Base-by-base conservation (phyloP, 2,888 invertebrate species). In the Cephus pulcher region DNA sequence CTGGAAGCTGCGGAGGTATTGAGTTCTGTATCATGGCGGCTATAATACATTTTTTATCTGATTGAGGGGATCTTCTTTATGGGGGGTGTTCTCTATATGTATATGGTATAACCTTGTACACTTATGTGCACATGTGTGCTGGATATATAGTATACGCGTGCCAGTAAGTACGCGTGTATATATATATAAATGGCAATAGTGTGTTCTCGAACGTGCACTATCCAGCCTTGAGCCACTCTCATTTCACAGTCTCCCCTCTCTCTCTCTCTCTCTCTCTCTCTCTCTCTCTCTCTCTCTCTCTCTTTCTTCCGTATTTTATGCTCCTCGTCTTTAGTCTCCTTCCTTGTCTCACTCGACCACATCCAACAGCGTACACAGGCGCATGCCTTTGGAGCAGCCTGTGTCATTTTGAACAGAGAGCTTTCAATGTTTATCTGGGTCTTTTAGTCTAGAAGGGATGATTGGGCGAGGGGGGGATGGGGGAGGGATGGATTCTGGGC, bases 31-130 rank as follows among this genome's bases (percentile, higher is more conserved):
- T 91, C 91, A 91, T 91, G 90, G 87, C 87, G 87, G 91, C 91
- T 91, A 91, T 91, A 91, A 91, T 91, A 91, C 90, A 91, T 91
- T 91, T 91, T 91, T 91, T 91, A 91, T 91, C 91, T 90, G 91
- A 91, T 91, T 88, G 89, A 91, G 91, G 90, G 91, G 90, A 90
- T 91, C 90, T 88, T 88, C 89, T 91, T 91, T 90, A 91, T 91
- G 88, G 90, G 85, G 90, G 89, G 88, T 88, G 87, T 88, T 86
- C 84, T 84, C 82, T 84, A 84, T 83, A 84, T 82, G 23, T 56
- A 23, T 56, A 56, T 56, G 12, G 35, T 35, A 56, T 56, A 56
- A 56, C 23, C 56, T 56, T 56, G 23, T 56, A 82, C 81, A 82
- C 82, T 79, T 56, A 9, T 56, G 40, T 75, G 80, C 79, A 75